Evolutionary conservation across 2,113 vertebrate genomes (phyloP).

Genomic region (Vimba vimba): DNA sequence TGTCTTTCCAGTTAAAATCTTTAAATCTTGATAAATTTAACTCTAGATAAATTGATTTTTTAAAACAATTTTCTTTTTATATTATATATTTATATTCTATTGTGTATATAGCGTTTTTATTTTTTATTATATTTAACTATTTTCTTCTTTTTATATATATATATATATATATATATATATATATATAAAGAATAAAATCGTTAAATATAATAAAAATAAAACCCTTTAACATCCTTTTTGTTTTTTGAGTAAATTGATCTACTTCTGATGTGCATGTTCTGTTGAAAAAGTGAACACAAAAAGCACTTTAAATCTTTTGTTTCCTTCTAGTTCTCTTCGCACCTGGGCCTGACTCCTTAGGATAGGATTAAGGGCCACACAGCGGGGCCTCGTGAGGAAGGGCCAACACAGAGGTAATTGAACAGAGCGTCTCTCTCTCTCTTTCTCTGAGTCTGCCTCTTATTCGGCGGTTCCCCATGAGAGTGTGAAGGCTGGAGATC

Average conservation of each 20-base stretch:
- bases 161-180: no score
- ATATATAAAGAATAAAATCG: no score
- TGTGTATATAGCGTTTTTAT: no score
- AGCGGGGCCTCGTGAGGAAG: slow-evolving; percentile 38
- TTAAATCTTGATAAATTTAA: neutral
- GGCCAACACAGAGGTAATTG: slow-evolving; percentile 70
- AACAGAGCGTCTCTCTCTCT: slow-evolving; percentile 59
- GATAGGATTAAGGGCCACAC: slow-evolving; percentile 58
- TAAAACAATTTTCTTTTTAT: no score
- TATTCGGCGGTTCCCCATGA: slow-evolving; percentile 59
- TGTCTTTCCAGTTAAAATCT: neutral
- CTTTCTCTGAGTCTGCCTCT: slow-evolving; percentile 62
- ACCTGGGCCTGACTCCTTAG: slow-evolving; percentile 43
- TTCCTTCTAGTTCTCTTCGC: slow-evolving; percentile 23
- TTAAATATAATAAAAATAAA: no score
- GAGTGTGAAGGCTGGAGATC: slow-evolving; percentile 58
- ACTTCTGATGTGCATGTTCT: neutral
- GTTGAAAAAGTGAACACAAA: neutral
- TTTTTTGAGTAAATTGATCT: neutral
- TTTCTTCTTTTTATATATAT: no score
- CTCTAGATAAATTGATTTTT: neutral
- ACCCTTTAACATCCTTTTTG: no score
- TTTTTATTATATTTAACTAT: no score
- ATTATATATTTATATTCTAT: no score
- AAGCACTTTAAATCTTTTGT: slow-evolving; percentile 23